A percentile compares a stretch with the other conserved stretches of the same genome.
Evolutionary conservation across 2,797 vertebrate species (phyloP).

Genomic region (Percopsis omiscomaycus): DNA sequence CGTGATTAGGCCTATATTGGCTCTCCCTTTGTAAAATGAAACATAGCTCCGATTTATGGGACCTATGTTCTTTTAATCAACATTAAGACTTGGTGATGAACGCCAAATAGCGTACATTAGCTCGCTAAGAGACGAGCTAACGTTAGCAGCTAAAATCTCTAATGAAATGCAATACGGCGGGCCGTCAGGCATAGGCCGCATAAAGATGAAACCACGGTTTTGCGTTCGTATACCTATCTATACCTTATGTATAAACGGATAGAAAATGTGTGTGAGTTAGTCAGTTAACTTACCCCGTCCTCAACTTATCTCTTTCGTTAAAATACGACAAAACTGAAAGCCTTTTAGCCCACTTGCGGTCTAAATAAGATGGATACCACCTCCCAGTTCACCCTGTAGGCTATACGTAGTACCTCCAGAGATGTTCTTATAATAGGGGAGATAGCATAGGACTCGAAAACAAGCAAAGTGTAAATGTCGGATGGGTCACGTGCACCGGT

Average conservation of each 20-base stretch:
- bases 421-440: no score
- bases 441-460: no score
- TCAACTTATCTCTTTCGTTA: constrained; percentile 24
- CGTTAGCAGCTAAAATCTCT: constrained; percentile 16
- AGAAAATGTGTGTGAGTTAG: rapidly evolving
- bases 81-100: not conserved
- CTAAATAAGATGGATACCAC: constrained; percentile 76
- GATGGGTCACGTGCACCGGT: no score
- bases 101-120: constrained; percentile 22
- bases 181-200: constrained; percentile 49
- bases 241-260: rapidly evolving
- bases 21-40: no score
- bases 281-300: constrained; percentile 47
- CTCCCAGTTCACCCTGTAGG: constrained; percentile 56
- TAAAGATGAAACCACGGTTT: not conserved
- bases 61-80: not conserved
- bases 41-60: no score
- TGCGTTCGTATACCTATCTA: not conserved
- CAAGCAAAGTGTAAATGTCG: no score
- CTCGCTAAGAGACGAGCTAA: constrained; percentile 26
- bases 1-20: not conserved
- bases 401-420: constrained; percentile 32
- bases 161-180: constrained; percentile 71
- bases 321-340: constrained; percentile 27
- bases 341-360: constrained; percentile 34